Base-by-base conservation (phyloP, 2,113 vertebrate species). In the Calidris pugnax region DNA sequence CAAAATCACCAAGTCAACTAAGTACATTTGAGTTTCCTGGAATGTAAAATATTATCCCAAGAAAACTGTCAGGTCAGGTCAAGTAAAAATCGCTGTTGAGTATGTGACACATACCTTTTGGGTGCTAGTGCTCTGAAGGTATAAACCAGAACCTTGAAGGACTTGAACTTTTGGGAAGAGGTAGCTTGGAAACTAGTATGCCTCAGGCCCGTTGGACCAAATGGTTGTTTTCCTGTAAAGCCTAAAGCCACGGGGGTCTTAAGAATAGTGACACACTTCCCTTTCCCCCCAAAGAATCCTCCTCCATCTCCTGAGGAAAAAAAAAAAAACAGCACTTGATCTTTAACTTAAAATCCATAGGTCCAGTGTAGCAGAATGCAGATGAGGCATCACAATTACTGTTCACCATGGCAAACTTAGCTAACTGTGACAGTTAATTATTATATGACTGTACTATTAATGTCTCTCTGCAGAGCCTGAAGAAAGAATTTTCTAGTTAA, bases 201-300 rank as follows among this genome's bases (percentile, higher is more conserved):
- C 7, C 6, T 57, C 5, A 27, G 39, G 7, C 14, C 10, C 6
- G 73, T 85, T 66, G 62, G 24, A 73, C 19, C 2, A 64, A 72
- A 85, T 92, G 1, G 3, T 62, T 30, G 15, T 62, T 85, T 75
- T 86, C 27, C 35, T 45, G 4, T 8, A 55, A 18, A 85, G 5
- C 16, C 2, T 60, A 48, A 64, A 72, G 5, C 3, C 27, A 43
- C 12, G 60, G n/a, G 17, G 4, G 1, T 67, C 41, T 81, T 75
- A 59, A 68, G 57, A 56, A 8, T 2, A 83, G 26, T 37, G 37
- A 27, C 11, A 37, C 4, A 12, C 2, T 68, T 53, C 16, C 26
- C 28, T 45, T 74, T 6, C 4, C 7, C 17, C 19, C 13, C 9
- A 48, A 59, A 51, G 14, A 64, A 1, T 3, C 1, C 1, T 57